Base-by-base conservation (phyloP, 2,888 invertebrate species). In the Campoletis raptor region DNA sequence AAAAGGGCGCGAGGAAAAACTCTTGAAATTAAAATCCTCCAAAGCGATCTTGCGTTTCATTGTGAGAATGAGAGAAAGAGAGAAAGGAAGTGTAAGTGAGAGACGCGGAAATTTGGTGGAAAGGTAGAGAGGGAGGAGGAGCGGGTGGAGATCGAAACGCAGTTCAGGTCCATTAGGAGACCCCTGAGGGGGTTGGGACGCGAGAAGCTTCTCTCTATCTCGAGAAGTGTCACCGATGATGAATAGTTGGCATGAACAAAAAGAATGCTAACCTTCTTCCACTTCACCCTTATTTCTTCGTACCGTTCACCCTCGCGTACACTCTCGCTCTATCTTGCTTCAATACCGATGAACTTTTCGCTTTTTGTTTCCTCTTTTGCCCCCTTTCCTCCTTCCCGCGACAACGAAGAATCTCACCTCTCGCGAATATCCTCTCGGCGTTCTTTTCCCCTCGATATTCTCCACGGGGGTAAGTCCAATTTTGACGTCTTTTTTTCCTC, bases 161-260 rank as follows among this genome's bases (percentile, higher is more conserved):
- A 92, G 92, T 91, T 91, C 91, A 89, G 92, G 92, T 94, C 93
- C 93, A 94, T 94, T 94, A 94, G 91, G 92, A 93, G 92, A 90
- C 89, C 92, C 92, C 92, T 92, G 89, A 92, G 92, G 93, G 93
- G 91, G 89, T 90, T 88, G 86, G 86, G 84, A 54, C 88, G 88
- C 85, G 91, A 89, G 90, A 90, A 90, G 87, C 88, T 85, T 90
- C 91, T 91, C 92, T 93, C 93, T 94, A 94, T 94, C 94, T 94
- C 91, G 92, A 91, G 91, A 93, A 94, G 92, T 94, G 94, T 94
- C 94, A 94, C 93, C 93, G 94, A 94, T 94, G 94, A 94, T 94
- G 94, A 94, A 94, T 94, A 93, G 94, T 94, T 94, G 93, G 93
- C 93, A 93, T 91, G 94, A 94, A 94, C 94, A 94, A 94, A 94